Base-by-base conservation (phyloP, 2,113 vertebrate genomes). In the Hemicordylus capensis region DNA sequence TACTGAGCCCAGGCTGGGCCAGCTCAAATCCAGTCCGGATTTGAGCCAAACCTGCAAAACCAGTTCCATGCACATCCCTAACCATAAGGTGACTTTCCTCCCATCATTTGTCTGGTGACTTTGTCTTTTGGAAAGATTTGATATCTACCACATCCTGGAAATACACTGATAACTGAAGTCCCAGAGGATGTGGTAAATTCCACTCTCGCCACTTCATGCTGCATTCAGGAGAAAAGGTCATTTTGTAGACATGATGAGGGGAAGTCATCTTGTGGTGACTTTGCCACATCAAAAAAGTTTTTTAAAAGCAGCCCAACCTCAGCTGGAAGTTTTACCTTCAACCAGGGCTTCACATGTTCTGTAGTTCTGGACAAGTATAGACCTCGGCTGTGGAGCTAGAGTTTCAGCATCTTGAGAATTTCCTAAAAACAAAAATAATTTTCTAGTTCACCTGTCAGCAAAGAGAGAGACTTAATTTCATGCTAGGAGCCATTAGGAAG, bases 221-320 rank as follows among this genome's bases (percentile, higher is more conserved):
- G 12, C 56, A 61, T n/a, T 80, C 78, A 51, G 10, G 24, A 69
- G 46, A 34, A 81, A 79, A 81, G 77, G 44, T 48, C 22, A 42
- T 24, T 28, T 20, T 31, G 44, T 31, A n/a, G 7, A 48, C 11
- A 74, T 42, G 37, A 61, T 26, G 4, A 31, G 31, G 17, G 26
- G 20, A 31, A 19, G 54, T 4, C 28, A 66, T 48, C 66, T 80
- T 48, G 44, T 66, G 61, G 61, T 22, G 44, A 46, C 15, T 66
- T 80, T 46, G 19, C 59, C 77, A 80, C 77, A 64, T 66, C 76
- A 80, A 64, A 80, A 80, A 80, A n/a, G n/a, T n/a, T n/a, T n/a
- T n/a, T n/a, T 48, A 20, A 51, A 67, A 26, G 20, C 26, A 54
- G 54, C 34, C 46, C 37, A n/a, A 44, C 8, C 3, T 39, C 12